phyloP scores from a whole-genome alignment of 1,140 invertebrate genomes.

The Drosophila saltans region DNA sequence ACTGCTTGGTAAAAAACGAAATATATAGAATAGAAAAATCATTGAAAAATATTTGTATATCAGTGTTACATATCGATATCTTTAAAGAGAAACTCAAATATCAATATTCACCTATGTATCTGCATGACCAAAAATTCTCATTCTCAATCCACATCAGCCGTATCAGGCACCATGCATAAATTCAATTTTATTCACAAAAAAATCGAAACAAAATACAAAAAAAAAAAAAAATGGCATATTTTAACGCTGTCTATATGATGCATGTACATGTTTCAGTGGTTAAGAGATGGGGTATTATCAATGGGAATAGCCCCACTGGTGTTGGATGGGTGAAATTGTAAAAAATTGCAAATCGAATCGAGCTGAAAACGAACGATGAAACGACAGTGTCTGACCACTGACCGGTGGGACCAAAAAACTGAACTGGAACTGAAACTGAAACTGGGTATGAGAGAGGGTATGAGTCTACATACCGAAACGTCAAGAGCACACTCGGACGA shows the following conservation, averaged over 20 bases:
- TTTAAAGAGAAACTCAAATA: not conserved
- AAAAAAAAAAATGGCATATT: constrained; percentile 62
- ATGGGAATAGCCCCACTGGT: not conserved
- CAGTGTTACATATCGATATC: not conserved
- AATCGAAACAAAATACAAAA: constrained; percentile 13
- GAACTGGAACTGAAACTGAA: too few species aligned
- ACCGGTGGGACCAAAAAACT: too few species aligned
- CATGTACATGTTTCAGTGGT: constrained; percentile 25
- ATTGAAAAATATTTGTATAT: too few species aligned
- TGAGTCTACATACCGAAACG: constrained; percentile 65
- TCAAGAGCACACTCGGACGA: constrained; percentile 76
- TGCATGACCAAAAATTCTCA: not conserved
- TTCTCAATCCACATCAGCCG: constrained; percentile 1
- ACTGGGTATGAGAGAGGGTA: constrained; percentile 5
- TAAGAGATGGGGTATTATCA: constrained; percentile 16
- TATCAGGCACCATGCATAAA: constrained; percentile 63
- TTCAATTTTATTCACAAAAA: constrained; percentile 59
- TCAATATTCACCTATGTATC: constrained; percentile 5
- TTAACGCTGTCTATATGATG: constrained; percentile 66
- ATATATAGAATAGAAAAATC: too few species aligned
- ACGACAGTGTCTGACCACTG: not conserved
- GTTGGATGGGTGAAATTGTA: constrained; percentile 8
- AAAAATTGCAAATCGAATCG: constrained; percentile 80
- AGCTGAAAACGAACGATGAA: constrained; percentile 51
- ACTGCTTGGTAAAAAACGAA: too few species aligned